Conservation (phyloP, 2,113 vertebrate genomes). For the Mirza zaza region DNA sequence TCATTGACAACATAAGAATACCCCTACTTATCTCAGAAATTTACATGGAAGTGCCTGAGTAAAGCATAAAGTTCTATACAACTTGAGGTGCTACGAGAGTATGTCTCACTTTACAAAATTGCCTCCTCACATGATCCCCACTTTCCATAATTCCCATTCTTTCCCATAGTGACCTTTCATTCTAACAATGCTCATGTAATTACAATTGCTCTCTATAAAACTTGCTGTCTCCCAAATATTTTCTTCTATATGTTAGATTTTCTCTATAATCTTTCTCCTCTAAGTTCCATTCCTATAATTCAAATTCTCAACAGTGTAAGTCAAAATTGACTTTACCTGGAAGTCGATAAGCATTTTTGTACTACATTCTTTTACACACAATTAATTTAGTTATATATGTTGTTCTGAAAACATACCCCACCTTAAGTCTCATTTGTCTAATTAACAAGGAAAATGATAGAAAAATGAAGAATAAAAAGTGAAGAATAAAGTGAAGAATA, state of each 20-base stretch:
- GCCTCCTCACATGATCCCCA: neutral
- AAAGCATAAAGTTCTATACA: neutral
- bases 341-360: conserved; percentile 20
- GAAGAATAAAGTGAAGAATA: neutral
- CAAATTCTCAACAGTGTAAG: neutral
- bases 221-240: neutral
- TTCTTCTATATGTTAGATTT: neutral
- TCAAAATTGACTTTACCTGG: conserved; percentile 23
- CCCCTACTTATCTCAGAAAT: neutral
- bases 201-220: neutral
- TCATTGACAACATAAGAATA: neutral
- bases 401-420: neutral
- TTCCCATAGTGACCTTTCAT: neutral
- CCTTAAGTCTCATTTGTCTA: neutral
- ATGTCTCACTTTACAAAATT: neutral
- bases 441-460: neutral
- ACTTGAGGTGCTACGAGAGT: neutral
- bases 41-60: neutral
- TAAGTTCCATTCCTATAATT: neutral
- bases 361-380: neutral
- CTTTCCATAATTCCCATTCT: neutral
- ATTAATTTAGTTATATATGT: neutral
- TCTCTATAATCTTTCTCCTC: neutral
- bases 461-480: neutral
- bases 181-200: neutral